Conservation (phyloP, 2,797 vertebrate species). For the Cirrhinus mrigala region DNA sequence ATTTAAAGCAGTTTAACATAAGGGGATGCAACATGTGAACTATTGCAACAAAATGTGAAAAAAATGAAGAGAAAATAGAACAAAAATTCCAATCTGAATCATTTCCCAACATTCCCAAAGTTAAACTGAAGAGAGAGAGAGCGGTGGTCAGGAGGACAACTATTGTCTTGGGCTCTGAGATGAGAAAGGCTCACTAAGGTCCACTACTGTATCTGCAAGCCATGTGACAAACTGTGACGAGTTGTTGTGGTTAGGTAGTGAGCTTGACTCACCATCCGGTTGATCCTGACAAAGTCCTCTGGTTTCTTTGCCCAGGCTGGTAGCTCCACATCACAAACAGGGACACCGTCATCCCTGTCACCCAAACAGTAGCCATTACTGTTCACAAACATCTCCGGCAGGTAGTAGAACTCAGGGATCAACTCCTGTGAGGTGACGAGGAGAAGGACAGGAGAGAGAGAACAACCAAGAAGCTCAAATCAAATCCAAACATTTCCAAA, state of each 20-base stretch:
- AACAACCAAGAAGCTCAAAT: background rate
- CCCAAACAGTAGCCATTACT: slow-evolving; percentile 92
- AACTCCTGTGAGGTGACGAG: slow-evolving; percentile 81
- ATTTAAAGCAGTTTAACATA: too few species aligned
- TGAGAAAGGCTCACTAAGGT: background rate
- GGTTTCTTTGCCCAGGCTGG: slow-evolving; percentile 96
- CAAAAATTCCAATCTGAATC: background rate
- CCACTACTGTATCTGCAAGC: background rate
- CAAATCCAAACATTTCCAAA: background rate
- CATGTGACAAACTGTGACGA: background rate
- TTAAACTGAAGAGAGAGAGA: background rate
- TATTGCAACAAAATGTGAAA: too few species aligned
- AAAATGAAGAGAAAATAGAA: background rate
- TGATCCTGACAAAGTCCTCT: slow-evolving; percentile 96
- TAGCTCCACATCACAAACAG: slow-evolving; percentile 91
- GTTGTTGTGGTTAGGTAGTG: background rate
- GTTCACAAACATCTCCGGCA: slow-evolving; percentile 99
- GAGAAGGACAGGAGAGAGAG: background rate
- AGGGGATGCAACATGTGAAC: too few species aligned
- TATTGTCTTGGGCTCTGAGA: background rate
- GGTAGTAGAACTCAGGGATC: slow-evolving; percentile 98
- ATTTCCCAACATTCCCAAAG: background rate
- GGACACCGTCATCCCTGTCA: slow-evolving; percentile 86
- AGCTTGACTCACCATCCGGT: slow-evolving; percentile 90
- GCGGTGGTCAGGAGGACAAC: background rate